Percentiles rank a stretch among this genome's conserved stretches.
Evolutionary conservation across 2,113 vertebrate genomes (phyloP).

Genomic region (Malurus cyaneus): DNA sequence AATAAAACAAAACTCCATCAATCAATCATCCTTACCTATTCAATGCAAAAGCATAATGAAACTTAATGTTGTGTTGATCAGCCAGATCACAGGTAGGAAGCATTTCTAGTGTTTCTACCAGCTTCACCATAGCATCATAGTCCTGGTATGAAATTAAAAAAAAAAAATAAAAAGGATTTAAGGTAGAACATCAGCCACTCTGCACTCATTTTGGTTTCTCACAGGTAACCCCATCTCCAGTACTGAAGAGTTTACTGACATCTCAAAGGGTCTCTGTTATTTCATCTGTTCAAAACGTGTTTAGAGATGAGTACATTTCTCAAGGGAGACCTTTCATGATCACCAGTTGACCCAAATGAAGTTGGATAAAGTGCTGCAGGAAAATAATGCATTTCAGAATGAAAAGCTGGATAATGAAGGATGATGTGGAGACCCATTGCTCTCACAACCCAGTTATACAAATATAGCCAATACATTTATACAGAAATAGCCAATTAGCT

Average conservation of each 20-base stretch:
- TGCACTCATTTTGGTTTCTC: not conserved
- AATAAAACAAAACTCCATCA: not conserved
- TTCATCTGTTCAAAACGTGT: not conserved
- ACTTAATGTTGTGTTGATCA: slow-evolving; percentile 93
- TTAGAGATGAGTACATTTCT: not conserved
- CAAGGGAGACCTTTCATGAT: not conserved
- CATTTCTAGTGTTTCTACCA: slow-evolving; percentile 92
- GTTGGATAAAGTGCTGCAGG: not conserved
- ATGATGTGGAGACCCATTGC: not conserved
- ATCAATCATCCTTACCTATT: slow-evolving; percentile 82
- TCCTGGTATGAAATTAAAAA: slow-evolving; percentile 75
- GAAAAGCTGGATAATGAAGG: not conserved
- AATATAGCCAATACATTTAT: no score
- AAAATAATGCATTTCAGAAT: not conserved
- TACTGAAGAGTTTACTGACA: not conserved
- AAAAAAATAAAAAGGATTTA: not conserved
- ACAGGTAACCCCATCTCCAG: not conserved
- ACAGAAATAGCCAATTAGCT: not conserved
- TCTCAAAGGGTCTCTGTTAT: not conserved
- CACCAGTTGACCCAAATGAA: not conserved
- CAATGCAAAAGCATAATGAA: slow-evolving; percentile 94
- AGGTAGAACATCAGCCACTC: not conserved
- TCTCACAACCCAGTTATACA: not conserved
- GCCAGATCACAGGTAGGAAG: slow-evolving; percentile 91
- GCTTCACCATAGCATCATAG: slow-evolving; percentile 94